Conservation (phyloP, 2,797 vertebrate genomes). For the Clarias pachynema region DNA sequence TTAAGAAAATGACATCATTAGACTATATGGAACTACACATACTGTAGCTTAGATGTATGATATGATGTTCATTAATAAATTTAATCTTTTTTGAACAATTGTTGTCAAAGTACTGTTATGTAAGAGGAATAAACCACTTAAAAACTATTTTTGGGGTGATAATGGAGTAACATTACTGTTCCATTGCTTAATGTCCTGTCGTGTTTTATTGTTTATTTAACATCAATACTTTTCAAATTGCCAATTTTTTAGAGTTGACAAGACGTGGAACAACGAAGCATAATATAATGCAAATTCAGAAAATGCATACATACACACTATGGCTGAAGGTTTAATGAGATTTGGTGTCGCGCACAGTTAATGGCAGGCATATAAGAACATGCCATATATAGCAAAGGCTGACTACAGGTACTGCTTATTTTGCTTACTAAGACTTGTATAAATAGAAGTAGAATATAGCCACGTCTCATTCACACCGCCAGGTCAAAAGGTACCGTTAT, state of each 20-base stretch:
- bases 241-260: neutral
- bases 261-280: conserved; percentile 5
- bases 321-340: conserved; percentile 26
- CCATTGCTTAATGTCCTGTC: neutral
- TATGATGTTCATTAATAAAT: neutral
- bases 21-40: neutral
- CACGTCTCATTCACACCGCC: conserved; percentile 47
- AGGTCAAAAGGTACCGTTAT: conserved; percentile 43
- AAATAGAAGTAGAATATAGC: conserved; percentile 61
- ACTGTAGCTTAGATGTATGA: neutral
- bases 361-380: conserved; percentile 24
- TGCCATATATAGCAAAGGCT: conserved; percentile 57
- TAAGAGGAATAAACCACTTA: neutral
- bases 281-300: conserved; percentile 12
- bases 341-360: conserved; percentile 10
- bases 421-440: conserved; percentile 42
- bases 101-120: neutral
- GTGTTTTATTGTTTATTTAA: conserved; percentile 10
- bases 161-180: neutral
- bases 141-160: neutral
- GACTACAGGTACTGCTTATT: conserved; percentile 52
- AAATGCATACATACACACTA: conserved; percentile 21
- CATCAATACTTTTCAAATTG: neutral
- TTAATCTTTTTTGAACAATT: neutral
- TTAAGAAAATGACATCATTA: neutral